These are phyloP conservation scores for Oenanthe melanoleuca DNA, from an alignment of 2,113 vertebrate species.

Conservation along the genomic window DNA sequence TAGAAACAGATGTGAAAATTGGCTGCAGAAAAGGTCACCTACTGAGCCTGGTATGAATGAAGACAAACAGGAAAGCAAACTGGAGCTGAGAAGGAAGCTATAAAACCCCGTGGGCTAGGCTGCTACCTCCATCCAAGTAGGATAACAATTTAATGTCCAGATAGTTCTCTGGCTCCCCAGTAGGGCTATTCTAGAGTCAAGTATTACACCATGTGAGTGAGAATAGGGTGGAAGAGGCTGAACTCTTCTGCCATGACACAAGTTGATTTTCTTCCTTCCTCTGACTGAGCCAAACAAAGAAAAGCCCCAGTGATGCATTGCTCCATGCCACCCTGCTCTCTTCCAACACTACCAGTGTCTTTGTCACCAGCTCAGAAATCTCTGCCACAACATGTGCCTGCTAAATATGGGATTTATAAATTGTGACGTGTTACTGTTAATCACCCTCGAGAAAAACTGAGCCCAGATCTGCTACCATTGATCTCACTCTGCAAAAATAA, in stretches of 20 bases:
- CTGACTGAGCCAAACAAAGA: background rate
- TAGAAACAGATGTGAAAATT: constrained; percentile 66
- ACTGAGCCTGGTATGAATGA: constrained; percentile 61
- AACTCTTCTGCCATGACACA: background rate
- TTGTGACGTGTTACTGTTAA: background rate
- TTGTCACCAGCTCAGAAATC: background rate
- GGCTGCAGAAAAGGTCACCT: constrained; percentile 57
- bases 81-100: constrained; percentile 53
- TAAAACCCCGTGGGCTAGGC: constrained; percentile 39
- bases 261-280: background rate
- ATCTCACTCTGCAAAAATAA: background rate
- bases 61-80: constrained; percentile 57
- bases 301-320: background rate
- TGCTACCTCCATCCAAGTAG: constrained; percentile 49
- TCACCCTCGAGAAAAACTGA: background rate
- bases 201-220: constrained; percentile 22
- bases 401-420: background rate
- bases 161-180: constrained; percentile 1
- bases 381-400: background rate
- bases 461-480: background rate
- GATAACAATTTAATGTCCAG: constrained; percentile 9
- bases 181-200: constrained; percentile 4
- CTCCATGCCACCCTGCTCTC: background rate
- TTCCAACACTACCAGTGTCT: background rate
- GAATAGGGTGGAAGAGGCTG: background rate